phyloP scores from a whole-genome alignment of 2,113 vertebrate genomes.

The Scytalopus superciliaris region DNA sequence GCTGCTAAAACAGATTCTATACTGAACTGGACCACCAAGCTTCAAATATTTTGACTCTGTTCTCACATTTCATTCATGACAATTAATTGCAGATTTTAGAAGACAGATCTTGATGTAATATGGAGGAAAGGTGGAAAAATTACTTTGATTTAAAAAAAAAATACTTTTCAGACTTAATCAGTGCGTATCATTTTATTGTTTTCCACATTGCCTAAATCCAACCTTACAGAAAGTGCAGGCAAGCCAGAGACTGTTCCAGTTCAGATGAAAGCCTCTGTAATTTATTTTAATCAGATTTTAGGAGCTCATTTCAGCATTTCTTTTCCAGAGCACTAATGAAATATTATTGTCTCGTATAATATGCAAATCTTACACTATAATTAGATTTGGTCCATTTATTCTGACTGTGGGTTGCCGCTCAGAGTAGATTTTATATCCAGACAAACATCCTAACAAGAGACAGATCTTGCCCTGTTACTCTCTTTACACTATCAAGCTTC shows the following conservation, averaged over 20 bases:
- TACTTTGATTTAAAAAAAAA: neutral
- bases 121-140: neutral
- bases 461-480: neutral
- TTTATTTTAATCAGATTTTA: slow-evolving; percentile 19
- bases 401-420: neutral
- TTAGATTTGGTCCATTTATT: slow-evolving; percentile 18
- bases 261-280: neutral
- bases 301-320: neutral
- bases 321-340: slow-evolving; percentile 1
- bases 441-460: neutral
- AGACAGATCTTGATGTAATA: neutral
- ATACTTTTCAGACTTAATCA: neutral
- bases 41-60: neutral
- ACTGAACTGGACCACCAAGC: neutral
- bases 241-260: neutral
- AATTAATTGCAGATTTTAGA: neutral
- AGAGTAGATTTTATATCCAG: neutral
- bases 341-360: neutral
- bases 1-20: neutral
- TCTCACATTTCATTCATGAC: neutral
- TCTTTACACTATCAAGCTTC: neutral
- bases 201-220: neutral
- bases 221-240: neutral
- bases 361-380: neutral
- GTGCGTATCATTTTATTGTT: neutral